Conservation (phyloP, 2,888 invertebrate genomes). For the Tuta absoluta region DNA sequence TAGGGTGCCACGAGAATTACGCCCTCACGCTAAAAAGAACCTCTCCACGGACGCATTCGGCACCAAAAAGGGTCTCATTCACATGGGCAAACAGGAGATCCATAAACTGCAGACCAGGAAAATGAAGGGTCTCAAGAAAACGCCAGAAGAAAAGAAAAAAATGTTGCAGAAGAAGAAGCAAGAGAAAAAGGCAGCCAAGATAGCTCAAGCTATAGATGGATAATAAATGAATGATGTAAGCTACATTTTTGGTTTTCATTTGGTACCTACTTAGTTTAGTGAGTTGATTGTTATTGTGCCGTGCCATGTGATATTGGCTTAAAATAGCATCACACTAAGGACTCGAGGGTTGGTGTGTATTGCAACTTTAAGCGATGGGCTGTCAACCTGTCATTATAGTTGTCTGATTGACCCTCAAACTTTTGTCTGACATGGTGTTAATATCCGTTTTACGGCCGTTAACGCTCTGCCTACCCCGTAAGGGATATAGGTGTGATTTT, state of each 20-base stretch:
- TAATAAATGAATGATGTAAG: conserved; percentile 46
- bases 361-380: too few species aligned
- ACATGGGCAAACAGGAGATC: conserved; percentile 94
- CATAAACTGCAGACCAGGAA: conserved; percentile 92
- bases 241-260: conserved; percentile 25
- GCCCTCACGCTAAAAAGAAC: conserved; percentile 94
- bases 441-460: too few species aligned
- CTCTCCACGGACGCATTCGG: conserved; percentile 93
- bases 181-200: conserved; percentile 55
- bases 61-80: conserved; percentile 93
- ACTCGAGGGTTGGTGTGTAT: too few species aligned
- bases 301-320: too few species aligned
- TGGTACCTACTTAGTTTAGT: neutral
- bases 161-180: conserved; percentile 79
- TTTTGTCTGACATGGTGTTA: too few species aligned
- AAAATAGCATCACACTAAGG: too few species aligned
- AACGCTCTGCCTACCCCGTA: too few species aligned
- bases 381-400: too few species aligned
- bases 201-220: conserved; percentile 42
- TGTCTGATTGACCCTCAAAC: too few species aligned
- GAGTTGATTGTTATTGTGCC: too few species aligned
- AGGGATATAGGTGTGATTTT: too few species aligned
- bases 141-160: conserved; percentile 84
- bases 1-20: conserved; percentile 89
- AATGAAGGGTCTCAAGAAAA: conserved; percentile 93